A percentile compares a stretch with the other conserved stretches of the same genome.
Conservation (phyloP, 2,888 invertebrate species). For the Orthosia gothica region DNA sequence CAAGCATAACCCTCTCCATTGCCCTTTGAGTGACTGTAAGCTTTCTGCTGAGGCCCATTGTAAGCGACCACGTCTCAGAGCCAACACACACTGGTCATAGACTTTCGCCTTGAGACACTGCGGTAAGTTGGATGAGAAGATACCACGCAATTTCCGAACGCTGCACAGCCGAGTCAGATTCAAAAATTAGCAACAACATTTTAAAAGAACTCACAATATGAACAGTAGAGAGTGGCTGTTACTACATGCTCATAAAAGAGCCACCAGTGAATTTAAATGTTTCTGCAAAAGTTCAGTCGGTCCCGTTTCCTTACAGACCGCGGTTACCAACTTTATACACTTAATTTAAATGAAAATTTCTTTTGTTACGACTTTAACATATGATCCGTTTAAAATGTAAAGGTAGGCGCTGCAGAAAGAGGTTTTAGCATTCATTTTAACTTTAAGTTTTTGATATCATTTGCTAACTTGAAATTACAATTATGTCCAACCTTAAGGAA, state of each 20-base stretch:
- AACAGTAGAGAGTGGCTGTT: slow-evolving; percentile 48
- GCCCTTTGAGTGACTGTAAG: no score
- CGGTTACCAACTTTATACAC: slow-evolving; percentile 80
- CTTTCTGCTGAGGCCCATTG: no score
- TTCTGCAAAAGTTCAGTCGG: slow-evolving; percentile 76
- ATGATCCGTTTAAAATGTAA: slow-evolving; percentile 62
- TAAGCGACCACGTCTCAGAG: no score
- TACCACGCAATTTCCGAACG: no score
- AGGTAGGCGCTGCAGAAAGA: slow-evolving; percentile 34
- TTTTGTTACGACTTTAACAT: slow-evolving; percentile 71
- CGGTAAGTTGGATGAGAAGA: no score
- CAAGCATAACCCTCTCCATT: no score
- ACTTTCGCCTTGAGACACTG: no score
- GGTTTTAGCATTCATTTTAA: slow-evolving; percentile 33
- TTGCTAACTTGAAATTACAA: slow-evolving; percentile 17
- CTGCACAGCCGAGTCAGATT: no score
- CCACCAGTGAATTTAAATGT: slow-evolving; percentile 78
- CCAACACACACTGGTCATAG: no score
- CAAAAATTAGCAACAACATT: background rate
- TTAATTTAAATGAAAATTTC: slow-evolving; percentile 87
- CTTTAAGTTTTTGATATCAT: slow-evolving; percentile 17
- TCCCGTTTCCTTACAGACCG: slow-evolving; percentile 74
- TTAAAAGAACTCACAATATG: slow-evolving; percentile 51
- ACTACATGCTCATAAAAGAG: slow-evolving; percentile 71
- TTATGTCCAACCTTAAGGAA: slow-evolving; percentile 22